Evolutionary conservation across 1,140 invertebrate genomes (phyloP), one percentile per base, ranked within the genome.

Genomic region (Pogonomyrmex barbatus): DNA sequence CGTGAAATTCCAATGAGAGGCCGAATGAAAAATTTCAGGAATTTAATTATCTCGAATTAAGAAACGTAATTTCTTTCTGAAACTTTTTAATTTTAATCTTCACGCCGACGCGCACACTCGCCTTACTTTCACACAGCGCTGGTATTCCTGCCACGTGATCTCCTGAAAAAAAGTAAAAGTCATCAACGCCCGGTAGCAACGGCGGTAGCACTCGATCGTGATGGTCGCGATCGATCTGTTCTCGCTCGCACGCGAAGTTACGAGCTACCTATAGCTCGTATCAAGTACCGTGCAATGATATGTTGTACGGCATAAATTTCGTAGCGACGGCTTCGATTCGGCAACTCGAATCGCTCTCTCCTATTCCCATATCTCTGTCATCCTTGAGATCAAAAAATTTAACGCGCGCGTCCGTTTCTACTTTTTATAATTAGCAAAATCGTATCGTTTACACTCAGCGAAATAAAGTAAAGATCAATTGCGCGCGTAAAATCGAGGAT

Each of bases 171-270:
- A 86, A 60, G 60, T 62, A 82, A 86, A 82, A 86, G 85, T 86
- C 63, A 81, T 82, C 47, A 81, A 82, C 54, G 77, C 77, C 79
- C 78, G 77, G 65, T 63, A 78, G 75, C 83, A 36, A 47, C 62
- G 52, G 62, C 62, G 17, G 83, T 77, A 86, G 78, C 85, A 71
- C 85, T 62, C 76, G 84, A 81, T 86, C 77, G 75, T 63, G 73
- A 78, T 85, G 73, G 60, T 47, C 39, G 33, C 78, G 85, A 82
- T 86, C 85, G 78, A 86, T 82, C 68, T 71, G 77, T 82, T 83
- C 85, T 71, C 77, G 54, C 45, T 63, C 54, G 68, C 79, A 83
- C 68, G 79, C 79, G 17, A 83, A 83, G 54, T 83, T 83, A 73
- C 67, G 54, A 73, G 79, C 79, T 60, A 83, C 79, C 79, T 83